Base-by-base conservation (phyloP, 2,797 vertebrate species). In the Benthosema pterotum region DNA sequence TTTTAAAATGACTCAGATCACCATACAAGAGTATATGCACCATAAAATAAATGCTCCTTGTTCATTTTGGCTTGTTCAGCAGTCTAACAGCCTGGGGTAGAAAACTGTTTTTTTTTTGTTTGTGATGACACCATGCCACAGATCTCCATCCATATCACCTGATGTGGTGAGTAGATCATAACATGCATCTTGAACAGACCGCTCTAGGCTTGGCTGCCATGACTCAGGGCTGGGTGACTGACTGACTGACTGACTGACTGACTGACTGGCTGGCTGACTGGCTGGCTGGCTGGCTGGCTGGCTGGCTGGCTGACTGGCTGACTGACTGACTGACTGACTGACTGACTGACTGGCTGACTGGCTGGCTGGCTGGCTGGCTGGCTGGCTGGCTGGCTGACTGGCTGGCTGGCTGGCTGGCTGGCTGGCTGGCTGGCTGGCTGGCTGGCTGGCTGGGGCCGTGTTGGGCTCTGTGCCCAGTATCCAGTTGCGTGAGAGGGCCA, bases 121-220 rank as follows among this genome's bases (percentile, higher is more conserved):
- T 17, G 6, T 52, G 57, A 71, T 47, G 25, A 11, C 19, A 52
- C 16, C 32, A 38, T 25, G 22, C 22, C 22, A 6, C 12, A 52
- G 13, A 52, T 52, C 17, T 17, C 50, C 50, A 52, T 17, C 50
- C 50, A 52, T 22, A 22, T 9, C 50, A 52, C 16, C 52, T 60
- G 62, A 74, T 79, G 58, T 60, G 62, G 72, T 79, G 58, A 70
- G 68, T 56, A 70, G 68, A 59, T 77, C 67, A 51, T 62, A 50
- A 60, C 69, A 63, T 6, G 42, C 6, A 43, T 46, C 55, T n/a
- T 28, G 9, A 42, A 56, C 49, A 51, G 48, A 28, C 52, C 52
- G 28, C 56, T 38, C 57, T 52, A 3, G 1, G 52, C 55, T 66
- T 18, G 63, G 61, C 67, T 65, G 64, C 56, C 72, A 64, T 81